Base-by-base conservation (phyloP, 1,140 invertebrate species). In the Mylabris phalerata region DNA sequence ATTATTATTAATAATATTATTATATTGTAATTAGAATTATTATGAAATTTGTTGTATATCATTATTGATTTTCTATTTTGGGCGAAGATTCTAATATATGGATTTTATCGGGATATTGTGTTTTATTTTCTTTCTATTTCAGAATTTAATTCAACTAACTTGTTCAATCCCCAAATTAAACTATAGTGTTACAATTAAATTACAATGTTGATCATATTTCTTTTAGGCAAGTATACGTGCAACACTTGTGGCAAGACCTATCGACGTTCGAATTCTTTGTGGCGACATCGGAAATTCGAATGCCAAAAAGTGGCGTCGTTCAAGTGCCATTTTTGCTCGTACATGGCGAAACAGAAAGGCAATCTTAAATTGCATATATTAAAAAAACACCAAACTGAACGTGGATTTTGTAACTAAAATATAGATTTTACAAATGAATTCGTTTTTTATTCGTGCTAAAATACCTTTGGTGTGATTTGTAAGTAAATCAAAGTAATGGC, bases 301-400 rank as follows among this genome's bases (percentile, higher is more conserved):
- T 87, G 85, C 69, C 79, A 82, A 19, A 80, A 83, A 59, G 75
- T 79, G 55, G 82, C 83, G 5, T 77, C 78, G 62, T 86, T 84
- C 73, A 75, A 79, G 69, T 83, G 84, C 65, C 79, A 81, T 38
- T 74, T 77, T 48, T 80, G 78, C 60, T 59, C 60, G 9, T 71
- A 73, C 46, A 71, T 68, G 19, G 72, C 71, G 56, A 76, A 77
- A 63, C 64, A 73, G 48, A 72, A 71, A 45, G 71, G 71, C 44
- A 72, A 77, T 55, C 62, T 79, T 7, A 70, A 71, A 25, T 65
- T 67, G 9, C 77, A 79, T 59, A 56, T 54, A 11, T 3, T 40
- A 11, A 52, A 43, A 2, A 59, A 51, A 47, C 66, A 67, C 59
- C 32, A n/a, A 13, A 2, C 11, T 40, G 50, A 51, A 51, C 4